phyloP scores from a whole-genome alignment of 2,888 invertebrate species.

The Rhagonycha lutea region DNA sequence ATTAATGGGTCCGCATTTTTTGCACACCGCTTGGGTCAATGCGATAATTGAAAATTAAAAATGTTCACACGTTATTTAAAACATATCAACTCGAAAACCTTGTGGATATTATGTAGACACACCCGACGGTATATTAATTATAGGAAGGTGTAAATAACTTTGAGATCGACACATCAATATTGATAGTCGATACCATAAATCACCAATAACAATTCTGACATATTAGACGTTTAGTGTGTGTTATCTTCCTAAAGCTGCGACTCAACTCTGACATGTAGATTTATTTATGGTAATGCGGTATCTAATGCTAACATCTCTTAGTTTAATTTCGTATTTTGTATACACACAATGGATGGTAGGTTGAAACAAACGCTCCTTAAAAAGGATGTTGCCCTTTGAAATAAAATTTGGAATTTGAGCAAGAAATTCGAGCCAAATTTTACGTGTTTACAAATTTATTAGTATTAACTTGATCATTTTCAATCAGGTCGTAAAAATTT shows the following conservation, averaged over 20 bases:
- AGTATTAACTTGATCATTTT: slow-evolving; percentile 12
- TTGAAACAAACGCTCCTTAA: slow-evolving; percentile 16
- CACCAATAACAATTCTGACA: background rate
- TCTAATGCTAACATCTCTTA: slow-evolving; percentile 22
- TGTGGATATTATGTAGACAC: background rate
- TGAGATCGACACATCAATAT: background rate
- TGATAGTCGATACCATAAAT: background rate
- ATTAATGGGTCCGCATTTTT: background rate
- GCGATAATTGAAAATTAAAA: background rate
- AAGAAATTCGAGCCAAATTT: background rate
- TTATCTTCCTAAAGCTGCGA: background rate
- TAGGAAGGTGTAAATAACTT: slow-evolving; percentile 1
- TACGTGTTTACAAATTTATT: background rate
- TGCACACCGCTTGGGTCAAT: background rate
- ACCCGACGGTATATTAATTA: background rate
- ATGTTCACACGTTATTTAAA: slow-evolving; percentile 1
- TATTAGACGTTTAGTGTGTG: background rate
- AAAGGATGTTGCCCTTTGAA: slow-evolving; percentile 11
- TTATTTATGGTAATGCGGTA: slow-evolving; percentile 23
- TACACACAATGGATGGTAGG: slow-evolving; percentile 20
- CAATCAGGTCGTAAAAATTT: slow-evolving; percentile 21
- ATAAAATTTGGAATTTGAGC: background rate
- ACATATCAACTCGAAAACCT: background rate
- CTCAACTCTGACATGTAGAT: slow-evolving; percentile 15
- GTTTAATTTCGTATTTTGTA: slow-evolving; percentile 7